A percentile compares a stretch with the other conserved stretches of the same genome.
Conservation (phyloP, 2,888 invertebrate genomes). For the Rhabditoides inermis region DNA sequence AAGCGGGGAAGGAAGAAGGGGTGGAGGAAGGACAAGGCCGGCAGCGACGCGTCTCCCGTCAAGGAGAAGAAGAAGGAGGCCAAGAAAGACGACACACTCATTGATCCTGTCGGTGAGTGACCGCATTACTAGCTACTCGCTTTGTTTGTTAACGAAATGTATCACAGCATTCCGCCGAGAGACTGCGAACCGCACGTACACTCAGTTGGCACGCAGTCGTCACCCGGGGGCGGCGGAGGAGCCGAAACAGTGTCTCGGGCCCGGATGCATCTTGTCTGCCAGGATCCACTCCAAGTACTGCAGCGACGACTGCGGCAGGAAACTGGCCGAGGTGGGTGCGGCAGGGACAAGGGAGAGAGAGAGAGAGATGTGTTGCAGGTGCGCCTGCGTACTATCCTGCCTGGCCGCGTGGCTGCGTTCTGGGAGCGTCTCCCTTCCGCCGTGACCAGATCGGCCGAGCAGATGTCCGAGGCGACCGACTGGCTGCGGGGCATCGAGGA, state of each 20-base stretch:
- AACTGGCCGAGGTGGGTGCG: slow-evolving; percentile 3
- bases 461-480: too few species aligned
- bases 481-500: too few species aligned
- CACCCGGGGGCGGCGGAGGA: slow-evolving; percentile 20
- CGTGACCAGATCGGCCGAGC: too few species aligned
- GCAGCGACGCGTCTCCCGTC: not conserved
- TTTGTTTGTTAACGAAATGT: too few species aligned
- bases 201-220: too few species aligned
- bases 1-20: slow-evolving; percentile 21
- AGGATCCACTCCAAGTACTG: slow-evolving; percentile 52
- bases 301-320: slow-evolving; percentile 20
- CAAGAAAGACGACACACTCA: slow-evolving; percentile 7
- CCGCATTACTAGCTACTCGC: too few species aligned
- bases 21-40: slow-evolving; percentile 2
- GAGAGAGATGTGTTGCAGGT: too few species aligned
- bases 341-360: not conserved
- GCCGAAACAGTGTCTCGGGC: slow-evolving; percentile 81
- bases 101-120: too few species aligned
- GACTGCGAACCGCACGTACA: too few species aligned
- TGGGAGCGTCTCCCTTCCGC: too few species aligned
- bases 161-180: slow-evolving; percentile 10
- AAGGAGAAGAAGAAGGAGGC: slow-evolving; percentile 3
- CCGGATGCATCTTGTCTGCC: slow-evolving; percentile 73
- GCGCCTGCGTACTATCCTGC: too few species aligned
- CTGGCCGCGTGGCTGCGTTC: too few species aligned